Base-by-base conservation (phyloP, 2,113 vertebrate species). In the Cololabis saira region DNA sequence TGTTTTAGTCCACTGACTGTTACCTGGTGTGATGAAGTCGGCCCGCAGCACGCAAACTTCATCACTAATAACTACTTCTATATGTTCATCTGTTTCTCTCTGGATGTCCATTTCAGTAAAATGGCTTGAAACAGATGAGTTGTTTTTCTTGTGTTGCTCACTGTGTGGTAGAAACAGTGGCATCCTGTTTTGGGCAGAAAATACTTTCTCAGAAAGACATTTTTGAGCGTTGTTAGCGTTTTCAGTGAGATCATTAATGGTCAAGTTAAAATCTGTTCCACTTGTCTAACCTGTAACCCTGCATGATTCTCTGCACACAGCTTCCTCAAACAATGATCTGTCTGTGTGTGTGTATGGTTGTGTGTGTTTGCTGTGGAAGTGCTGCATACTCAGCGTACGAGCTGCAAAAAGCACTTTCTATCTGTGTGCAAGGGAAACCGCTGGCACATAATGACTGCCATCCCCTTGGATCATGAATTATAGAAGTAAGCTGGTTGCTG, bases 261-360 rank as follows among this genome's bases (percentile, higher is more conserved):
- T 40, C 15, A 44, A 72, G 44, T 66, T 45, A 22, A 45, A 48
- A 64, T 84, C 43, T 64, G 73, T 81, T 78, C 74, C 43, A 77
- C 64, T 58, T 2, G 73, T 81, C 76, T 67, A 78, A 82, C 78
- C 65, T 85, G 80, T 84, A 84, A 81, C 51, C n/a, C 83, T 87
- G 87, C 90, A 91, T 90, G 89, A 81, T 76, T 85, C 40, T 74
- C 56, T 60, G 77, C 81, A 74, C 75, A 89, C 71, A 83, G 78
- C 67, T 52, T 54, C 61, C 49, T 79, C 68, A 78, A 74, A 79
- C 74, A 81, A 78, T 63, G 61, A 81, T 60, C 60, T 69, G 59
- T 86, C 54, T 81, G 57, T 79, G 10, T 64, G 59, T 81, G 58
- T 47, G 56, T 80, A 58, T 73, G 49, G 59, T 67, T 79, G 65